Percentiles rank a stretch among this genome's conserved stretches.
These are phyloP conservation scores for Odontomachus brunneus DNA, from an alignment of 1,140 invertebrate species.

Conservation along the genomic window DNA sequence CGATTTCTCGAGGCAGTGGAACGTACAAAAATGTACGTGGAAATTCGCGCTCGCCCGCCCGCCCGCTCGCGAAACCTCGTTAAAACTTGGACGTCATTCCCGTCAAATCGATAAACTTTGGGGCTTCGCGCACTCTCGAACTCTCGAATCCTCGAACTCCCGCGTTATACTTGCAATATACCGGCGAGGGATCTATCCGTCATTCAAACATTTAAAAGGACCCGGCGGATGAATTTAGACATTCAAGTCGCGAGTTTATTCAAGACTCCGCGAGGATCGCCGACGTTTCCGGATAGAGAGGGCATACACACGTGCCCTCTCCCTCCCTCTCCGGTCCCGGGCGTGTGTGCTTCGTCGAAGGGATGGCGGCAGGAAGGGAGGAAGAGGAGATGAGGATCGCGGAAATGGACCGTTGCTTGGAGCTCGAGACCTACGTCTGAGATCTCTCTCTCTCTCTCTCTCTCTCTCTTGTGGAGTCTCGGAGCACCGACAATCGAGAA, in stretches of 20 bases:
- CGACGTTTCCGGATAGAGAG: background rate
- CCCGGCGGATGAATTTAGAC: conserved; percentile 34
- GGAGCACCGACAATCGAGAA: conserved; percentile 31
- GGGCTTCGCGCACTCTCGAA: background rate
- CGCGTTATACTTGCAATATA: no score
- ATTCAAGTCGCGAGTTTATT: conserved; percentile 19
- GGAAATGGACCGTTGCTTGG: conserved; percentile 59
- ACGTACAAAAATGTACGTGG: background rate
- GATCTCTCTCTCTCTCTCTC: no score
- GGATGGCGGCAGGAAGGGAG: background rate
- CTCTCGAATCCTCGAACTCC: background rate
- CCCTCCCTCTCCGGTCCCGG: no score
- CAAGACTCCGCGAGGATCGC: background rate
- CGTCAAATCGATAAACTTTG: conserved; percentile 11
- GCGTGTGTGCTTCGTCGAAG: conserved; percentile 11
- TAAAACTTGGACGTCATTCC: background rate
- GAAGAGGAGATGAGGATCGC: conserved; percentile 14
- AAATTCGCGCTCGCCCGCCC: background rate
- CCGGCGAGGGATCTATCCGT: conserved; percentile 10
- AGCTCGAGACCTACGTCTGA: conserved; percentile 34
- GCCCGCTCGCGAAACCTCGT: background rate
- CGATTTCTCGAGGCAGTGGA: no score
- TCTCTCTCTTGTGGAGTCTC: no score
- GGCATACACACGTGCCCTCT: no score
- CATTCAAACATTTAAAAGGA: conserved; percentile 30